Evolutionary conservation across 92 coral and sea anemone species (phyloP).

Genomic region (Zoanthus sansibaricus): DNA sequence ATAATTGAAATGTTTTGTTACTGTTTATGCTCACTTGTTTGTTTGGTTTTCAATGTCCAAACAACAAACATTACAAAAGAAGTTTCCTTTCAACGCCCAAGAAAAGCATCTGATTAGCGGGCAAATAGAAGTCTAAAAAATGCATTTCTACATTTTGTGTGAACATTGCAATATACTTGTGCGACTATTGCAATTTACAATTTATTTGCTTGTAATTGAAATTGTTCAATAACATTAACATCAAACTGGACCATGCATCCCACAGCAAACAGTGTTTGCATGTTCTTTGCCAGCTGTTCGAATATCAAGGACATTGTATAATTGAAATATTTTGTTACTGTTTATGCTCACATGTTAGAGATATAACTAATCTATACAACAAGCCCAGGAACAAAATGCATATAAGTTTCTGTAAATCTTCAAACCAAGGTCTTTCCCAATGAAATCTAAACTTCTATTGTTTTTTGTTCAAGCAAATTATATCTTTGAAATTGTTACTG

Average conservation of each 20-base stretch:
- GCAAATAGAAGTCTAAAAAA: slow-evolving; percentile 50
- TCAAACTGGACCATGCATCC: slow-evolving; percentile 4
- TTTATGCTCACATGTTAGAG: slow-evolving; percentile 53
- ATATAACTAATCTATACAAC: slow-evolving; percentile 37
- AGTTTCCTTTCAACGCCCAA: slow-evolving; percentile 41
- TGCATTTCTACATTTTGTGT: slow-evolving; percentile 53
- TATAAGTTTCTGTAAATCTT: slow-evolving; percentile 48
- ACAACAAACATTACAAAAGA: slow-evolving; percentile 29
- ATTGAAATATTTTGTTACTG: slow-evolving; percentile 53
- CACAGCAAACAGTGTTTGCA: slow-evolving; percentile 16
- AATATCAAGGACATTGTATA: slow-evolving; percentile 25
- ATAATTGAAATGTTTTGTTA: slow-evolving; percentile 2
- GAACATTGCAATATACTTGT: slow-evolving; percentile 32
- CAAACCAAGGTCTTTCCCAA: slow-evolving; percentile 43
- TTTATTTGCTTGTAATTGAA: slow-evolving; percentile 11
- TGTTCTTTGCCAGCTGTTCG: slow-evolving; percentile 58
- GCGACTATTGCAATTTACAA: slow-evolving; percentile 51
- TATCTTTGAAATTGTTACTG: slow-evolving; percentile 55
- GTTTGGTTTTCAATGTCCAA: slow-evolving; percentile 49
- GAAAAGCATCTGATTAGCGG: slow-evolving; percentile 44
- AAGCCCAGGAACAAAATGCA: slow-evolving; percentile 43
- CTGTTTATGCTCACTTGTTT: slow-evolving; percentile 17
- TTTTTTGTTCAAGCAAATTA: slow-evolving; percentile 34
- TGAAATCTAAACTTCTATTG: slow-evolving; percentile 51
- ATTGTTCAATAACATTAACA: slow-evolving; percentile 11